Percentiles rank a stretch among this genome's conserved stretches.
Evolutionary conservation across 2,113 vertebrate genomes (phyloP).

Genomic region (Otolemur garnettii): DNA sequence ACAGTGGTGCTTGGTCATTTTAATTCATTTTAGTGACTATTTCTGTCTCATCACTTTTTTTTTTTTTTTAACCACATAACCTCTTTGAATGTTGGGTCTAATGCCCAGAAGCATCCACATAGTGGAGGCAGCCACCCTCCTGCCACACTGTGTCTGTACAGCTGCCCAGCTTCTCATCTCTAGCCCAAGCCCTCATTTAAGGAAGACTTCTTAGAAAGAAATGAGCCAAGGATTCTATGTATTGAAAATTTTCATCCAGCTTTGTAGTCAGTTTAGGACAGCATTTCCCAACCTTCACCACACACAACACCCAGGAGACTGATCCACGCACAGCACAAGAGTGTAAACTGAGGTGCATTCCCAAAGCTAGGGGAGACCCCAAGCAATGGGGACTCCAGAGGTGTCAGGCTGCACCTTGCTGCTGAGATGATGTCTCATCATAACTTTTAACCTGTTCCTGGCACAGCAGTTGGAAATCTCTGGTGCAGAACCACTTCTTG

Average conservation of each 20-base stretch:
- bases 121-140: too few relatives aligned
- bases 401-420: neutral
- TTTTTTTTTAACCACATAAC: neutral
- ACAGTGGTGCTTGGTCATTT: fast-evolving
- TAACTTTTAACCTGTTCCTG: neutral
- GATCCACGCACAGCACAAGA: neutral
- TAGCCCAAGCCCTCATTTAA: neutral
- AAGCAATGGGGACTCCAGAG: neutral
- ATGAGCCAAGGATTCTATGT: neutral
- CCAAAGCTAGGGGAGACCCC: neutral
- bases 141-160: neutral
- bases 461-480: neutral
- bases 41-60: neutral
- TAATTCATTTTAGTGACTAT: neutral
- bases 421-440: neutral
- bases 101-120: neutral
- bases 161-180: neutral
- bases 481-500: neutral
- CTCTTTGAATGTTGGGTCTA: neutral
- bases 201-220: neutral
- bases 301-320: neutral
- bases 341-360: neutral
- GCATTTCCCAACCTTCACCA: neutral
- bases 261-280: neutral
- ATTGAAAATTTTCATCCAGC: neutral